Base-by-base conservation (phyloP, 2,888 invertebrate genomes). In the Polydrusus tereticollis region DNA sequence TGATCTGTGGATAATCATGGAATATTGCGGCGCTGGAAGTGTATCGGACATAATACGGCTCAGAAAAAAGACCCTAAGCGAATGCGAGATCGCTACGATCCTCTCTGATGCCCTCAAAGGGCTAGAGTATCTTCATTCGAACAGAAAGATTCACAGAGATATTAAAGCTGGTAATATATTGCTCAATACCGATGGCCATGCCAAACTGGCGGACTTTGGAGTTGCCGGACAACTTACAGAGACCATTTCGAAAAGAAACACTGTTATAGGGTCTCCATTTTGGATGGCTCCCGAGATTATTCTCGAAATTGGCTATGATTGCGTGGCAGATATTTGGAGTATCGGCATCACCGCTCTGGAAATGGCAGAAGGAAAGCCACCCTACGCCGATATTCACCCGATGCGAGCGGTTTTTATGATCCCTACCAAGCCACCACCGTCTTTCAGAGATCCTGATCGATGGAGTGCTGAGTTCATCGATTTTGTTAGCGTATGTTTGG, bases 1-100 rank as follows among this genome's bases (percentile, higher is more conserved):
- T 62, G 99, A 99, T 88, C 88, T 99, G 79, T 99, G 99, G 98
- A 99, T 99, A 85, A 98, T 99, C 71, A 99, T 99, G 99, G 99
- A 99, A 84, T 99, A 99, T 86, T 99, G 99, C 86, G 99, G 99
- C 26, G 99, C 98, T 58, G 99, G 99, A 14, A 99, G 98, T 45
- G 98, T 99, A 8, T 98, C 98, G 0, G 99, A 99, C 85, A 98
- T 99, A 76, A 99, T 99, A 96, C 90, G 98, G 84, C 88, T 99
- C 79, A 89, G 99, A 41, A 97, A 98, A 87, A 99, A 99, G 66
- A 78, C 78, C 20, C 70, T 81, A 55, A 77, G 74, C 14, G 81
- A 81, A 72, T 78, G 78, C 68, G 80, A 81, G 63, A 81, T 80
- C 7, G 81, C 81, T 1, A 80, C 80, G 2, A 79, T 81, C 33